Base-by-base conservation (phyloP, 2,113 vertebrate genomes). In the Ardeotis arabs region DNA sequence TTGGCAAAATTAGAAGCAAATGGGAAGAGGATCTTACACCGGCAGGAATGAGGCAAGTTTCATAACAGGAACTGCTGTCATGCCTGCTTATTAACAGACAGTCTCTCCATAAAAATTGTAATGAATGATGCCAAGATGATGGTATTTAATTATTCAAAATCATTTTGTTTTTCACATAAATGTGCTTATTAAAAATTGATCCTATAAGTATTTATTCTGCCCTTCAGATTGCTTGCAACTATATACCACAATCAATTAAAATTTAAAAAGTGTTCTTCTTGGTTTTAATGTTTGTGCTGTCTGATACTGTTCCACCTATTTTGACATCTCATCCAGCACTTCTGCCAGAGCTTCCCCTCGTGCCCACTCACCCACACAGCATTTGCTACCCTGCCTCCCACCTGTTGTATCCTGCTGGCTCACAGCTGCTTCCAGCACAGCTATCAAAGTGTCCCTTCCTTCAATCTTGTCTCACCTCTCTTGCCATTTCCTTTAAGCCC, bases 151-250 rank as follows among this genome's bases (percentile, higher is more conserved):
- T 96, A 96, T 90, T 93, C 64, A 95, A 49, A 84, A 84, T 63
- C 60, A 77, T 90, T 85, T 91, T 91, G 31, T 37, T 96, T 96
- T 84, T 64, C 67, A 53, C 33, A 80, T 60, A 78, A 88, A 72
- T 86, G 15, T n/a, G 11, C 64, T 87, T 93, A 94, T 89, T 90
- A 95, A 97, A 95, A 95, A 90, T 93, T 68, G 44, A 92, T 95
- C 56, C 52, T 86, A 89, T 90, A 84, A 56, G 74, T 84, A 81
- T 35, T 92, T 89, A 56, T 81, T 78, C 53, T 93, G 39, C 56
- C 69, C 56, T 93, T 95, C 76, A 81, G 47, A 84, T 60, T 78
- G 49, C 25, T 85, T 91, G 49, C 37, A 90, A 87, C 35, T 52
- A 29, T 55, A 60, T 23, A 49, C 6, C 20, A 63, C 6, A 22